Conservation (phyloP, 2,888 invertebrate species). For the Trachelus stipa region DNA sequence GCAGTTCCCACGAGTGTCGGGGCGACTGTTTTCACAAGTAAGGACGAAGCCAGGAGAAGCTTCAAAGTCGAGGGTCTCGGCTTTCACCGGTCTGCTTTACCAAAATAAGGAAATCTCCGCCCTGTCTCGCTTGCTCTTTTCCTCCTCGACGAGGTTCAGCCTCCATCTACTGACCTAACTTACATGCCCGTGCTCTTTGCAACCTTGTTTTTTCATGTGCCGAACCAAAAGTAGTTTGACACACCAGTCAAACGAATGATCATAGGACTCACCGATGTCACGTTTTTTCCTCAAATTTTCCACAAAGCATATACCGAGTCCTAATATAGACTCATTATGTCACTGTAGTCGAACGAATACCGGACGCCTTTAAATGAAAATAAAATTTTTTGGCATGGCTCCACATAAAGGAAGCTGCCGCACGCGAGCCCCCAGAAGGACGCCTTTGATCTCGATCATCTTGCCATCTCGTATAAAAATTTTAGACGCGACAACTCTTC, state of each 20-base stretch:
- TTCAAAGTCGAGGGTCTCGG: slow-evolving; percentile 6
- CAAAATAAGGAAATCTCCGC: slow-evolving; percentile 26
- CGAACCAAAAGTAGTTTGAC: not conserved
- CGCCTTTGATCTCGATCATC: slow-evolving; percentile 48
- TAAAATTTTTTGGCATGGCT: not conserved
- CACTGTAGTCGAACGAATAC: not conserved
- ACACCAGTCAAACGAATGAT: not conserved
- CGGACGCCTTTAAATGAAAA: not conserved
- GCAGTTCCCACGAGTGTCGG: slow-evolving; percentile 43
- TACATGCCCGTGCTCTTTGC: not conserved
- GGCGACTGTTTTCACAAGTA: slow-evolving; percentile 44
- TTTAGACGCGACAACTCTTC: slow-evolving; percentile 29
- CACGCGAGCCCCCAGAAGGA: slow-evolving; percentile 9
- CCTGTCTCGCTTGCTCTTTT: slow-evolving; percentile 17
- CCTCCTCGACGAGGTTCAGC: not conserved
- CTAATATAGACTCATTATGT: not conserved
- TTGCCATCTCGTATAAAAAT: slow-evolving; percentile 45
- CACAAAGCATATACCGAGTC: not conserved
- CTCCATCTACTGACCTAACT: not conserved
- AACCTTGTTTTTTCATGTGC: not conserved
- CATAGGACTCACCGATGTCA: not conserved
- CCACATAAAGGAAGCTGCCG: not conserved
- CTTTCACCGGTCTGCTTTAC: slow-evolving; percentile 22
- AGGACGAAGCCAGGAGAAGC: slow-evolving; percentile 16
- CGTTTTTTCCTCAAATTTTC: not conserved